Percentiles rank a stretch among this genome's conserved stretches.
These are phyloP conservation scores for Plodia interpunctella DNA, from an alignment of 1,140 invertebrate genomes.

Conservation along the genomic window DNA sequence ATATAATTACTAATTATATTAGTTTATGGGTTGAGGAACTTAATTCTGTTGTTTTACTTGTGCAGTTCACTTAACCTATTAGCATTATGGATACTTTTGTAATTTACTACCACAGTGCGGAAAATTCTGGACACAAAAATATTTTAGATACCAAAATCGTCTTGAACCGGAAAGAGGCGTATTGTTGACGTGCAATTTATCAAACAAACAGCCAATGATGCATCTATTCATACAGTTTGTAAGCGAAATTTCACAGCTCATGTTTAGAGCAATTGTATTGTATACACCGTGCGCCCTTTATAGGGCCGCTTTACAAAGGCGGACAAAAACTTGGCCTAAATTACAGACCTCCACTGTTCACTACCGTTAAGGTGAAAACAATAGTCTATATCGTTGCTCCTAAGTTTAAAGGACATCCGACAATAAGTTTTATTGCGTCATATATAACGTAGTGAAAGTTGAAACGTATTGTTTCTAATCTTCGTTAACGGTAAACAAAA, in stretches of 20 bases:
- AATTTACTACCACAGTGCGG: no score
- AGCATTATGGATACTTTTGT: no score
- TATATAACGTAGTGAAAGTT: constrained; percentile 72
- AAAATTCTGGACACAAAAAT: no score
- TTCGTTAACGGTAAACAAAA: constrained; percentile 64
- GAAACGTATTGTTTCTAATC: constrained; percentile 41
- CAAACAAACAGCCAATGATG: constrained; percentile 67
- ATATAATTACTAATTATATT: no score
- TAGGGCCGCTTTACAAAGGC: constrained; percentile 30
- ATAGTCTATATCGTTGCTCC: constrained; percentile 36
- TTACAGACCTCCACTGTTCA: constrained; percentile 51
- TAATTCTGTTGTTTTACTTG: no score
- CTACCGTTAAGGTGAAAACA: constrained; percentile 70
- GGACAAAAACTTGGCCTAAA: constrained; percentile 38
- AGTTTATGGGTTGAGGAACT: no score
- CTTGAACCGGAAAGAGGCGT: constrained; percentile 49
- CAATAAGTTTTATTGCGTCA: constrained; percentile 60
- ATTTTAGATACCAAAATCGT: background rate
- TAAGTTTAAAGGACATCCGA: constrained; percentile 28
- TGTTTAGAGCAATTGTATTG: constrained; percentile 45
- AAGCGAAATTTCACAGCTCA: constrained; percentile 59
- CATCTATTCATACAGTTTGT: constrained; percentile 50
- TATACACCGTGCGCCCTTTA: constrained; percentile 24
- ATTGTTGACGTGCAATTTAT: constrained; percentile 65
- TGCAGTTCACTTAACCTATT: no score